A percentile compares a stretch with the other conserved stretches of the same genome.
Conservation (phyloP, 2,797 vertebrate species). For the Pempheris klunzingeri region DNA sequence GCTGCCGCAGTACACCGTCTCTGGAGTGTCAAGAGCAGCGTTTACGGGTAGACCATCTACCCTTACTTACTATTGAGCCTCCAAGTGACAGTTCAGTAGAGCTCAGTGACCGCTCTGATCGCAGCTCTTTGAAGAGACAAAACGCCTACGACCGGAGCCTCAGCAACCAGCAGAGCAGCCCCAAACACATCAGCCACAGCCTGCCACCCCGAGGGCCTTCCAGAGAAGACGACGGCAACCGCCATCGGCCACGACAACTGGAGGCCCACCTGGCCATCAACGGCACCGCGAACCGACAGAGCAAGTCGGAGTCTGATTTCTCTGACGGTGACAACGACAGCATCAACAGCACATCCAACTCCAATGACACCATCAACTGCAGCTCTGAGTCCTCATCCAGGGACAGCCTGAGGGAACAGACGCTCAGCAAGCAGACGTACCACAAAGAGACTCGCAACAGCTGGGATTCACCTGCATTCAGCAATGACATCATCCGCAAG, state of each 20-base stretch:
- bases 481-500: conserved; percentile 96
- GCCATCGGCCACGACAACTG: conserved; percentile 83
- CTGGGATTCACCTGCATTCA: conserved; percentile 98
- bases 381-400: conserved; percentile 97
- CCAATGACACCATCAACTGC: conserved; percentile 98
- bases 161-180: conserved; percentile 90
- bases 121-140: conserved; percentile 92
- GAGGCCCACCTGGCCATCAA: conserved; percentile 95
- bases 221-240: conserved; percentile 87
- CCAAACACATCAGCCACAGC: conserved; percentile 89
- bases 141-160: conserved; percentile 86
- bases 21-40: conserved; percentile 93
- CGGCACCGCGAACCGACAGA: conserved; percentile 93
- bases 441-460: conserved; percentile 98
- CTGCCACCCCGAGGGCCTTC: conserved; percentile 88
- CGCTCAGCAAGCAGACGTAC: conserved; percentile 97
- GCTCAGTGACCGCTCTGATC: conserved; percentile 94
- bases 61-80: conserved; percentile 93
- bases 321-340: conserved; percentile 98
- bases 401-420: conserved; percentile 96
- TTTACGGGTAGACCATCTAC: conserved; percentile 91
- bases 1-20: conserved; percentile 94
- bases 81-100: conserved; percentile 97
- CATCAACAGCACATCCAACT: conserved; percentile 98
- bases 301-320: conserved; percentile 97